Base-by-base conservation (phyloP, 2,797 vertebrate species). In the Petrocephalus schoutedeni region DNA sequence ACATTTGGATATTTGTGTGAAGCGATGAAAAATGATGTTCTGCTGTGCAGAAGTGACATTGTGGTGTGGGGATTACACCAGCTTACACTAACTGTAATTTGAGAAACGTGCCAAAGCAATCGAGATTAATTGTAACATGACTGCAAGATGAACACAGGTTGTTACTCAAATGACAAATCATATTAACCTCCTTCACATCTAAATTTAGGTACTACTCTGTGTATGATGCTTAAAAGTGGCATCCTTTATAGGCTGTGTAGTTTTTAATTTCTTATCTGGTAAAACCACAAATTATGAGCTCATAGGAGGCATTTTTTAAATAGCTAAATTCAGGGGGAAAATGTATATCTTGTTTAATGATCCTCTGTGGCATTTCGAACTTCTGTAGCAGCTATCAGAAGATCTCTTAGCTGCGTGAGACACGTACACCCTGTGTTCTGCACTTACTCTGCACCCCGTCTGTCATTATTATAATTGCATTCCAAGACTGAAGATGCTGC, bases 281-380 rank as follows among this genome's bases (percentile, higher is more conserved):
- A 16, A 77, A 77, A 77, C 36, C 74, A 23, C 49, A 1, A 83
- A 49, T 83, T 21, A 83, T 83, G 80, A 83, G n/a, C 49, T 83
- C 19, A 23, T 28, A 23, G 28, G 74, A 51, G 74, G 41, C 41
- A 82, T 82, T 82, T 51, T 45, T 28, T n/a, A 54, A 83, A 83
- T 51, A 51, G 36, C 71, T n/a, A 10, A 83, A 54, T 83, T 49
- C 45, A 53, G 6, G 51, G 77, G 45, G 51, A 83, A 83, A 91
- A 59, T 90, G 14, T 67, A 67, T 32, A 67, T 45, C n/a, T 67
- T 87, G 71, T 86, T n/a, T 80, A 89, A 64, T 86, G 82, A 21
- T 71, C n/a, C 41, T 67, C 36, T 21, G 56, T 67, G 58, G 7
- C 51, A 28, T 45, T 83, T 83, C 21, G 1, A 4, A 12, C 45